A percentile compares a stretch with the other conserved stretches of the same genome.
Conservation (phyloP, 23 tunicate genomes). For the Ciona savignyi region DNA sequence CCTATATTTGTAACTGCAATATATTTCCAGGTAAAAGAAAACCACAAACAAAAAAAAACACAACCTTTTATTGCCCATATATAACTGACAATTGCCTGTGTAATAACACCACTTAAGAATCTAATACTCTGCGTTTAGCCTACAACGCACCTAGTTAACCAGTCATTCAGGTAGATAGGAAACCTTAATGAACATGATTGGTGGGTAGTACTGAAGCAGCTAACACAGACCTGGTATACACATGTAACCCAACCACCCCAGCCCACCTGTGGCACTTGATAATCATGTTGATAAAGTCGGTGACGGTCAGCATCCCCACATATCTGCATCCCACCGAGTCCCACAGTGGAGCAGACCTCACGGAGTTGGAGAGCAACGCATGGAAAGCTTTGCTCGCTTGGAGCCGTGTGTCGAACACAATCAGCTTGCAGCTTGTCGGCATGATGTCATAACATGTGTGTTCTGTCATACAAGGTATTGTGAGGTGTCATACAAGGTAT, state of each 20-base stretch:
- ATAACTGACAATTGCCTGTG: no score
- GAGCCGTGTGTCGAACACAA: conserved; percentile 63
- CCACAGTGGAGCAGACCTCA: conserved; percentile 82
- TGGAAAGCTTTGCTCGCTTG: conserved; percentile 65
- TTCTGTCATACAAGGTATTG: conserved; percentile 48
- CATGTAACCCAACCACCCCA: no score
- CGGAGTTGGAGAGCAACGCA: conserved; percentile 59
- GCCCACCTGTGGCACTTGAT: conserved; percentile 47
- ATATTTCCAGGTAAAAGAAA: not conserved
- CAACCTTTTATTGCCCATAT: no score
- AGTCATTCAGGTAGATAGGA: no score
- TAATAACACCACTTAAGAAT: no score
- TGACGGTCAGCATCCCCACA: conserved; percentile 77
- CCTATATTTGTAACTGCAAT: no score
- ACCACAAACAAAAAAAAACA: not conserved
- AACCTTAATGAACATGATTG: no score
- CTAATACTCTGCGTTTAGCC: no score
- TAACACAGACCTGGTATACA: no score
- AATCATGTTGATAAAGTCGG: conserved; percentile 73
- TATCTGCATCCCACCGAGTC: conserved; percentile 26
- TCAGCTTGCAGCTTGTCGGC: conserved; percentile 89
- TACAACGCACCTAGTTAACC: no score
- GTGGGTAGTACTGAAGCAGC: no score
- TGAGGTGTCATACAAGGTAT: no score
- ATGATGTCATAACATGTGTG: conserved; percentile 92